These are phyloP conservation scores for Drosophila mauritiana DNA, from an alignment of 1,140 invertebrate genomes.

Conservation along the genomic window DNA sequence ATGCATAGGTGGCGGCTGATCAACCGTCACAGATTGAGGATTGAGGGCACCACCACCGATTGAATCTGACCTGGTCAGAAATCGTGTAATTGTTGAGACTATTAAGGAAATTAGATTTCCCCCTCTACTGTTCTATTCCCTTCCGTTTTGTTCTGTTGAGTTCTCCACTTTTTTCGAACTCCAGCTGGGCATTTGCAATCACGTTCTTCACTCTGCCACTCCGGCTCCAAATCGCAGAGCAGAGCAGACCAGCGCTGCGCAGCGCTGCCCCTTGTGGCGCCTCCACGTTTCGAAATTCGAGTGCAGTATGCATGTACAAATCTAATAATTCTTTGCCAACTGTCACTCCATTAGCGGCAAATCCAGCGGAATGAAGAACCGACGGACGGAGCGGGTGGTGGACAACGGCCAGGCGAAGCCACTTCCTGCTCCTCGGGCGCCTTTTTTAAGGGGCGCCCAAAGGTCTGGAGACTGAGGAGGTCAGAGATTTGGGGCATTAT, in stretches of 20 bases:
- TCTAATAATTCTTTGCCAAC: conserved; percentile 81
- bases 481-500: conserved; percentile 17
- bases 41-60: too few relatives aligned
- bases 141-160: too few relatives aligned
- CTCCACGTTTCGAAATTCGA: conserved; percentile 34
- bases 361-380: conserved; percentile 35
- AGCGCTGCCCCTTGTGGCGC: neutral
- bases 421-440: conserved; percentile 1
- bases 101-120: conserved; percentile 65
- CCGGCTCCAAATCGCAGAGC: neutral
- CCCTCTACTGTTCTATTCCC: neutral
- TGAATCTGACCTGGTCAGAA: conserved; percentile 1
- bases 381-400: neutral
- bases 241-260: too few relatives aligned
- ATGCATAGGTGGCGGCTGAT: neutral
- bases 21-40: too few relatives aligned
- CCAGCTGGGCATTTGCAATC: conserved; percentile 15
- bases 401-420: conserved; percentile 10
- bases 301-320: conserved; percentile 73
- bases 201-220: conserved; percentile 26
- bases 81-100: conserved; percentile 61
- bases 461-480: conserved; percentile 5
- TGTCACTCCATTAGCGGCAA: conserved; percentile 76
- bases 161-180: neutral
- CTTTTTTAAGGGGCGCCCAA: neutral